Conservation (phyloP, 2,888 invertebrate species). For the Hypena proboscidalis region DNA sequence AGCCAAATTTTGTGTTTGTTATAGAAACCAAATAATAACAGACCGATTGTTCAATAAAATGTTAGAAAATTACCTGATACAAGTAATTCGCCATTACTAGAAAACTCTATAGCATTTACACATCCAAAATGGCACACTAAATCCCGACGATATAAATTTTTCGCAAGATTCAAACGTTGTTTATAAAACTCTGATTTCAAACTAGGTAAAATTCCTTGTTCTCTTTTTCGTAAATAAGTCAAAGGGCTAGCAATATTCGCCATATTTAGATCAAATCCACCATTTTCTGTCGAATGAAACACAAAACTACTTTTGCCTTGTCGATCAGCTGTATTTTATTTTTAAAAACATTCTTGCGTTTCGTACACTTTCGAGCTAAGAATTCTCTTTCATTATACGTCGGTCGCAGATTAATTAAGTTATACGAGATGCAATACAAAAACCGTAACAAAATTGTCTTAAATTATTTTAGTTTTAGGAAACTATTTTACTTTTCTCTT, state of each 20-base stretch:
- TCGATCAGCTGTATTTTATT: constrained; percentile 81
- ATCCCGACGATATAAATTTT: constrained; percentile 93
- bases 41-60: too few relatives aligned
- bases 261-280: constrained; percentile 74
- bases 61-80: constrained; percentile 90
- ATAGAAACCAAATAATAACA: too few relatives aligned
- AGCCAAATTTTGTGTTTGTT: too few relatives aligned
- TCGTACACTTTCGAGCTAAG: too few relatives aligned
- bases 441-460: too few relatives aligned
- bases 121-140: constrained; percentile 96
- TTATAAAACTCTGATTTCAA: constrained; percentile 86
- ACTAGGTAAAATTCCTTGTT: constrained; percentile 85
- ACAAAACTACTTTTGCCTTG: too few relatives aligned
- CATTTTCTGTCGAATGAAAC: constrained; percentile 68
- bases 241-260: constrained; percentile 85
- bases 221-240: constrained; percentile 85
- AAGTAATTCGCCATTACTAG: constrained; percentile 93
- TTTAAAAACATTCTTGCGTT: constrained; percentile 65
- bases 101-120: constrained; percentile 98
- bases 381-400: too few relatives aligned
- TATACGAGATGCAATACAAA: too few relatives aligned
- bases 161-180: constrained; percentile 87
- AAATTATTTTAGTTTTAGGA: too few relatives aligned
- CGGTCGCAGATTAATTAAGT: too few relatives aligned
- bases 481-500: too few relatives aligned